Evolutionary conservation across 2,888 invertebrate genomes (phyloP).

Genomic region (Drosophila rubida): DNA sequence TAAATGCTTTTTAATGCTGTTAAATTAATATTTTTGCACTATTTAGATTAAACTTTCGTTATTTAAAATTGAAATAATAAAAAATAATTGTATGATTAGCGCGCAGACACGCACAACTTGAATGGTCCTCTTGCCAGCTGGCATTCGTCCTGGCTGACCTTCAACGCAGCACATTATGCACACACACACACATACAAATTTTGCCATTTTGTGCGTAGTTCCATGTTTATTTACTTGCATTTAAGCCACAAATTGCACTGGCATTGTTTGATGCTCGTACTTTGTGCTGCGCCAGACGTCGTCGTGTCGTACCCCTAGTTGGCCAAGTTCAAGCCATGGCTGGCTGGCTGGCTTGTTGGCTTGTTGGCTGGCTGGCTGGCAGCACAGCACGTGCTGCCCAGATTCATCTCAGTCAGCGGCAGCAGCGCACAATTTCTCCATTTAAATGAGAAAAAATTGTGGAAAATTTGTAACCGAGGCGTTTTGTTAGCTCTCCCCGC

Average conservation of each 20-base stretch:
- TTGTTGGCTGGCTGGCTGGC: conserved; percentile 31
- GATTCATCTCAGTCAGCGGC: conserved; percentile 74
- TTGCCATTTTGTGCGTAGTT: conserved; percentile 17
- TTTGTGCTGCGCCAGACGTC: background rate
- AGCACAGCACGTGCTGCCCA: conserved; percentile 69
- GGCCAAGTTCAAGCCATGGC: conserved; percentile 50
- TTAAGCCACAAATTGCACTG: conserved; percentile 50
- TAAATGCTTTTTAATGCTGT: too few species aligned
- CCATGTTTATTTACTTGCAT: conserved; percentile 44
- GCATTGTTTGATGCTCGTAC: conserved; percentile 35
- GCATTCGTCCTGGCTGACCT: conserved; percentile 36
- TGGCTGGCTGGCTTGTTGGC: conserved; percentile 35
- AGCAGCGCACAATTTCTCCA: conserved; percentile 71
- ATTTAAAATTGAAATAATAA: background rate
- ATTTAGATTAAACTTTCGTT: background rate
- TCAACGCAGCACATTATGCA: conserved; percentile 12
- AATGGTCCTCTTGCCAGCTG: background rate
- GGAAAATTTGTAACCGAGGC: conserved; percentile 71
- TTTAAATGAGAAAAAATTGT: conserved; percentile 76
- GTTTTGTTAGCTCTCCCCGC: conserved; percentile 58
- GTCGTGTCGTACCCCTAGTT: conserved; percentile 8
- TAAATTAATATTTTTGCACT: too few species aligned
- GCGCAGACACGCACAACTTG: background rate
- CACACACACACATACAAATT: background rate
- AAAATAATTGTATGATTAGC: background rate